phyloP scores from a whole-genome alignment of 2,797 vertebrate genomes.

The Enteromius paludinosus region DNA sequence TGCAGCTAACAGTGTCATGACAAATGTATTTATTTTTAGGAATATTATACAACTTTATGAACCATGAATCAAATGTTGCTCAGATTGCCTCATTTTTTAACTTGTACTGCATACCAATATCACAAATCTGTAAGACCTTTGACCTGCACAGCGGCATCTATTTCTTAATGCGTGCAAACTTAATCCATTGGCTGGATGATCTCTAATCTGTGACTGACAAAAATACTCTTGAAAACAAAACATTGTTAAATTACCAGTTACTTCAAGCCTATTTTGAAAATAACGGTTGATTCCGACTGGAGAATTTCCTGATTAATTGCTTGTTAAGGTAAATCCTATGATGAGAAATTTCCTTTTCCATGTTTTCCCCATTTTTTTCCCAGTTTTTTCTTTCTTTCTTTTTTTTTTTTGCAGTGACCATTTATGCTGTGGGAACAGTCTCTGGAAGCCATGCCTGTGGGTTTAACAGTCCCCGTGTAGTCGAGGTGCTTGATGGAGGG shows the following conservation, averaged over 20 bases:
- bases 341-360: constrained; percentile 51
- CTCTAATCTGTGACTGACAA: constrained; percentile 47
- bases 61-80: constrained; percentile 54
- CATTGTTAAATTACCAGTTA: constrained; percentile 52
- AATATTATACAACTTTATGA: constrained; percentile 62
- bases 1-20: constrained; percentile 56
- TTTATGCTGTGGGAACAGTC: constrained; percentile 84
- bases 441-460: constrained; percentile 85
- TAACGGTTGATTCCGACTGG: constrained; percentile 55
- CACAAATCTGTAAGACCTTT: constrained; percentile 40
- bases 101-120: constrained; percentile 39
- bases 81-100: constrained; percentile 48
- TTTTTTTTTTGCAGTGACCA: constrained; percentile 79
- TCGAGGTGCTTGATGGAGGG: constrained; percentile 76
- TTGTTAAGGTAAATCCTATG: constrained; percentile 59
- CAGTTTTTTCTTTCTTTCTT: constrained; percentile 49
- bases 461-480: constrained; percentile 82
- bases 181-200: constrained; percentile 51
- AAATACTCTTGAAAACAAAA: constrained; percentile 52
- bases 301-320: constrained; percentile 65
- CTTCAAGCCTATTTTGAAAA: constrained; percentile 58
- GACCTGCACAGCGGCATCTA: constrained; percentile 42
- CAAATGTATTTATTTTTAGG: constrained; percentile 57
- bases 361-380: constrained; percentile 57
- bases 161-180: constrained; percentile 42